Base-by-base conservation (phyloP, 1,140 invertebrate species). In the Pachyrhynchus sulphureomaculatus region DNA sequence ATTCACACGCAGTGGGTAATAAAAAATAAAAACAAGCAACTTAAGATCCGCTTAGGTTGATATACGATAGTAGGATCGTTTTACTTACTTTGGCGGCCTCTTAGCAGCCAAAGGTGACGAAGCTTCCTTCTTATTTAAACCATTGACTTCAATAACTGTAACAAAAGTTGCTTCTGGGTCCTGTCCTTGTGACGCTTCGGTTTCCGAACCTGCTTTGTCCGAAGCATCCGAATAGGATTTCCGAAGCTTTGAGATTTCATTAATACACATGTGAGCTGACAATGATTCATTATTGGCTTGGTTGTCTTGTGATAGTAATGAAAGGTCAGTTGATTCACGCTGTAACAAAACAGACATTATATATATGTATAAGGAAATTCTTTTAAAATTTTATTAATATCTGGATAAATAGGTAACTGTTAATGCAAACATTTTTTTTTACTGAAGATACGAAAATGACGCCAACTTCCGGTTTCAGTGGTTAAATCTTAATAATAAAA, bases 131-230 rank as follows among this genome's bases (percentile, higher is more conserved):
- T 78, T 62, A 24, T 81, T 84, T 64, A 81, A 68, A 75, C 84
- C 84, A 77, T 90, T 92, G 2, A 93, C 90, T 83, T 92, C 88
- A 64, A 93, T 93, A 44, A 93, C 91, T 55, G 91, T 93, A 59
- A 93, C 85, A 80, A 92, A 93, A 78, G 90, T 89, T 75, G 87
- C 85, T 13, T 62, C 60, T 73, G 81, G 84, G 68, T 82, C 80
- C 80, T 34, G 67, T 13, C 79, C 34, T n/a, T 23, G 15, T 5
- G 21, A 12, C 52, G 72, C 71, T 60, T 69, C 59, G 73, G 80
- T 84, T 69, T 82, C 80, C 79, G 37, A 62, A 48, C 79, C 72
- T 77, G 79, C 58, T 44, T 66, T 53, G 47, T 73, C 59, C 1
- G 75, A 64, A 39, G 72, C 74, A 2, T 73, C 61, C 3, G 74